Evolutionary conservation across 1,140 invertebrate genomes (phyloP).

Genomic region (Proales similis): DNA sequence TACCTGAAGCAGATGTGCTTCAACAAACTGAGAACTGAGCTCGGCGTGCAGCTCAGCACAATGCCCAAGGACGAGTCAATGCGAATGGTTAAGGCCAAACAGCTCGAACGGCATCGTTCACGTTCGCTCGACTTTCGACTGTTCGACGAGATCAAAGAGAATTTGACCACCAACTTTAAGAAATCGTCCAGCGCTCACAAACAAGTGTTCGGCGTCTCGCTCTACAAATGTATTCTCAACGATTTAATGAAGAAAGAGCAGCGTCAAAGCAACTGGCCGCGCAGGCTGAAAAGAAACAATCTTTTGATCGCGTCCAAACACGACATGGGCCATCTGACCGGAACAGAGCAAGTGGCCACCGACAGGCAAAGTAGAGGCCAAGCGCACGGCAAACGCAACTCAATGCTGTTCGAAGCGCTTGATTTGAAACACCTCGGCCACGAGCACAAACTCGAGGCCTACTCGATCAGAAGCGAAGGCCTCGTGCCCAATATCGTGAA

Average conservation of each 20-base stretch:
- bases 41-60: background rate
- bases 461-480: conserved; percentile 29
- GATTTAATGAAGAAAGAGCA: conserved; percentile 15
- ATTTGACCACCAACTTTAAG: conserved; percentile 17
- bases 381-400: conserved; percentile 21
- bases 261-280: conserved; percentile 4
- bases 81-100: conserved; percentile 32
- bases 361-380: background rate
- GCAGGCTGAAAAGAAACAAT: conserved; percentile 15
- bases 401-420: conserved; percentile 27
- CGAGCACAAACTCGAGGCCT: background rate
- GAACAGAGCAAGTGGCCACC: background rate
- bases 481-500: conserved; percentile 36
- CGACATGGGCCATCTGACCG: conserved; percentile 10
- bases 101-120: background rate
- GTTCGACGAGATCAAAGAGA: conserved; percentile 37
- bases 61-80: conserved; percentile 30
- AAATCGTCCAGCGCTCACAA: background rate
- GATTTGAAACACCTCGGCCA: conserved; percentile 7
- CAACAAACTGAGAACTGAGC: conserved; percentile 4
- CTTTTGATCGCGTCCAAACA: conserved; percentile 28
- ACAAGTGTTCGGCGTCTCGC: conserved; percentile 15
- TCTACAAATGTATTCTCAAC: conserved; percentile 37
- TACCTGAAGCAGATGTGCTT: conserved; percentile 34
- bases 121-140: conserved; percentile 32